Base-by-base conservation (phyloP, 92 coral and sea anemone species). In the Pocillopora grandis region DNA sequence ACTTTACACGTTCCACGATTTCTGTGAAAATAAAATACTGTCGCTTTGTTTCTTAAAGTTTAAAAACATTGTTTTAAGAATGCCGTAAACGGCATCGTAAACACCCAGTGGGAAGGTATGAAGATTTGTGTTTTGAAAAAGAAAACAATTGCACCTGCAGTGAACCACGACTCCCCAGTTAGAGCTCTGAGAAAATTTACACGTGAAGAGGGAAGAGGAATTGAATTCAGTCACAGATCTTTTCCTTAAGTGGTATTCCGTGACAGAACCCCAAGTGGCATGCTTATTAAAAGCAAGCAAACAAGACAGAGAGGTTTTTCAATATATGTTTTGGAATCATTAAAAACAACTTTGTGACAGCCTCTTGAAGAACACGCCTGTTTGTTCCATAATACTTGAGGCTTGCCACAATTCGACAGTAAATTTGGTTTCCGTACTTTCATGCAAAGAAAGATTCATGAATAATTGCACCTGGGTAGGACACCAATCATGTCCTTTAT, bases 241-340 rank as follows among this genome's bases (percentile, higher is more conserved):
- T 35, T 48, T 80, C 17, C 76, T n/a, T 61, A 71, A 71, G 14
- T 23, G 76, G 35, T 35, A 81, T 59, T 81, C 13, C 12, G 31
- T 58, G 85, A 71, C 85, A 58, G 85, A 37, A 37, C 21, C 27
- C 20, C 71, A 71, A 71, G 78, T 71, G 58, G 68, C 16, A 12
- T 31, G 61, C 71, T 59, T n/a, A 60, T 71, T 42, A 81, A 81
- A 71, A 71, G 61, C 77, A 80, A 70, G 75, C 71, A 69, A 80
- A 80, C 67, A 18, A 81, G 66, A 36, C 77, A 72, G 68, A 14
- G 19, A 9, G 69, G 36, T 57, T 71, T 72, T 61, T 57, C 42
- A 37, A 71, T 62, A 15, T 71, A 62, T 33, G 20, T 18, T 57
- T 64, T 21, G 42, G 31, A 35, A 58, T 20, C 68, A 67, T 80